Percentiles rank a stretch among this genome's conserved stretches.
These are phyloP conservation scores for Agelaius tricolor DNA, from an alignment of 2,113 vertebrate species.

Conservation along the genomic window DNA sequence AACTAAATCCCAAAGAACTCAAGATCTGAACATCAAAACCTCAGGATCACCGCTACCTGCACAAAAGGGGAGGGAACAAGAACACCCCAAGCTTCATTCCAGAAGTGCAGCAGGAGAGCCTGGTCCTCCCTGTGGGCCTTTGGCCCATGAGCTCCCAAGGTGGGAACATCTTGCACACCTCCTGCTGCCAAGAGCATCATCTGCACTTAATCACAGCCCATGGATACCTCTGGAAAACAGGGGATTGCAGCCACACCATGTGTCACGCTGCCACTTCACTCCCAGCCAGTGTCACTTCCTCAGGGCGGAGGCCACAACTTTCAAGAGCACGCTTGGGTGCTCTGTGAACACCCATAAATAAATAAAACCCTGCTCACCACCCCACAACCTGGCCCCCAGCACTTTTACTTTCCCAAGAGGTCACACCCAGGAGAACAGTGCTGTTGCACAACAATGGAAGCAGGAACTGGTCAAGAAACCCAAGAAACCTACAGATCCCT, in stretches of 20 bases:
- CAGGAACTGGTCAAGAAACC: rapidly evolving
- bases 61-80: not conserved
- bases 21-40: not conserved
- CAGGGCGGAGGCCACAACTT: not conserved
- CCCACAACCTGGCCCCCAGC: not conserved
- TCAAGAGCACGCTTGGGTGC: rapidly evolving
- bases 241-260: not conserved
- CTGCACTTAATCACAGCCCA: not conserved
- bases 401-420: not conserved
- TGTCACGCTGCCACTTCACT: not conserved
- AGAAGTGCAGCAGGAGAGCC: not conserved
- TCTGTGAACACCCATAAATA: not conserved
- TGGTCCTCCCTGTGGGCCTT: not conserved
- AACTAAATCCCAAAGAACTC: not conserved
- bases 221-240: not conserved
- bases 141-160: not conserved
- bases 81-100: not conserved
- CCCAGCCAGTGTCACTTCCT: not conserved
- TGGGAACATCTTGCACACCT: not conserved
- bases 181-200: conserved; percentile 13
- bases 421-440: not conserved
- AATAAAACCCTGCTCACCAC: not conserved
- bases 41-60: not conserved
- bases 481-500: not conserved
- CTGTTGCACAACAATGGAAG: not conserved